phyloP scores from a whole-genome alignment of 2,113 vertebrate genomes.

The Arizona elegans region DNA sequence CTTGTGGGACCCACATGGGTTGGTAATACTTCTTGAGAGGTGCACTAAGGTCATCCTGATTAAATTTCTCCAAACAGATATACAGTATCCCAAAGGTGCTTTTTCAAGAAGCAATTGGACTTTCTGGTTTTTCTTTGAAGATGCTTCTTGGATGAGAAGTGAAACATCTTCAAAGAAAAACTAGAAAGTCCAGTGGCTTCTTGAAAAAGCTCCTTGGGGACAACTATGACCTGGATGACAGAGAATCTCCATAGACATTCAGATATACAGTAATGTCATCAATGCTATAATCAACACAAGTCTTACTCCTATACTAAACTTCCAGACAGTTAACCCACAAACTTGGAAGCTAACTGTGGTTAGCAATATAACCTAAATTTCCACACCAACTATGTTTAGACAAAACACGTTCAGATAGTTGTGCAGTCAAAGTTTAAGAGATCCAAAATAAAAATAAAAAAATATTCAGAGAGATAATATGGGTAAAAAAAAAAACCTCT shows the following conservation, averaged over 20 bases:
- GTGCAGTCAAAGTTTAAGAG: background rate
- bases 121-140: no score
- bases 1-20: background rate
- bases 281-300: background rate
- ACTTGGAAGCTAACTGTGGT: background rate
- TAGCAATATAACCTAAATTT: background rate
- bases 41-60: background rate
- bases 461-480: background rate
- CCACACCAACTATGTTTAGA: background rate
- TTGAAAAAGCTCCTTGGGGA: no score
- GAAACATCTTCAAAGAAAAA: no score
- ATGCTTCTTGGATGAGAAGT: no score
- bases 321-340: background rate
- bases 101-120: no score
- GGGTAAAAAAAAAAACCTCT: background rate
- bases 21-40: background rate
- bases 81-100: background rate
- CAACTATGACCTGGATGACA: no score
- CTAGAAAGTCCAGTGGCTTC: no score
- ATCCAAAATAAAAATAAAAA: background rate
- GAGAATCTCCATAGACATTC: no score
- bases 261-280: background rate
- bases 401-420: background rate
- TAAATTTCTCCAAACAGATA: background rate
- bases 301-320: background rate